Conservation (phyloP, 2,888 invertebrate genomes). For the Eumacrocentrus americanus region DNA sequence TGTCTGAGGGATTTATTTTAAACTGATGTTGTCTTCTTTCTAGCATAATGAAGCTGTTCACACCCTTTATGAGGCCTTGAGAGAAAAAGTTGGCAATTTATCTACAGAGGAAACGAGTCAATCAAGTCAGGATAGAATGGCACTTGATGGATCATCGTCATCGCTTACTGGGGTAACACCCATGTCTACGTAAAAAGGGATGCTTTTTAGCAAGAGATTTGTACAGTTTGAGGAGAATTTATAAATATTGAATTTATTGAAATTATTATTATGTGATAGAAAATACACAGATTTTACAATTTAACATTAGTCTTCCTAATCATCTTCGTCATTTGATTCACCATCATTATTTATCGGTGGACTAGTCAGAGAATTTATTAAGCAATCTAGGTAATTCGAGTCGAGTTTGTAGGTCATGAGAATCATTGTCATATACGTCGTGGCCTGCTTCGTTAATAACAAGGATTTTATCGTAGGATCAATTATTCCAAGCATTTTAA, state of each 20-base stretch:
- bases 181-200: slow-evolving; percentile 59
- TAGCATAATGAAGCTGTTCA: slow-evolving; percentile 88
- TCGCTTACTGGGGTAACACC: slow-evolving; percentile 86
- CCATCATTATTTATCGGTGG: slow-evolving; percentile 22
- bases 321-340: not conserved
- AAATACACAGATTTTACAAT: too few species aligned
- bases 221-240: not conserved
- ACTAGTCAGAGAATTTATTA: slow-evolving; percentile 42
- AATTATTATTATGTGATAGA: not conserved
- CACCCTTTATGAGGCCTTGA: slow-evolving; percentile 76
- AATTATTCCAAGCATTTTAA: slow-evolving; percentile 65
- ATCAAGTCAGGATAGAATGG: slow-evolving; percentile 67
- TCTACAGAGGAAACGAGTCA: slow-evolving; percentile 65
- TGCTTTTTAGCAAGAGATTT: not conserved
- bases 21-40: slow-evolving; percentile 24
- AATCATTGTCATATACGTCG: slow-evolving; percentile 54
- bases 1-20: too few species aligned
- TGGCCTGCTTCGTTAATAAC: slow-evolving; percentile 47
- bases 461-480: slow-evolving; percentile 47
- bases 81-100: slow-evolving; percentile 74
- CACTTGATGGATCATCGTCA: slow-evolving; percentile 80
- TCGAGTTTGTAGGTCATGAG: slow-evolving; percentile 55
- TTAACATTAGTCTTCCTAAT: not conserved
- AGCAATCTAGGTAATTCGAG: slow-evolving; percentile 50
- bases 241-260: not conserved